Base-by-base conservation (phyloP, 1,140 invertebrate species). In the Teleogryllus occipitalis region DNA sequence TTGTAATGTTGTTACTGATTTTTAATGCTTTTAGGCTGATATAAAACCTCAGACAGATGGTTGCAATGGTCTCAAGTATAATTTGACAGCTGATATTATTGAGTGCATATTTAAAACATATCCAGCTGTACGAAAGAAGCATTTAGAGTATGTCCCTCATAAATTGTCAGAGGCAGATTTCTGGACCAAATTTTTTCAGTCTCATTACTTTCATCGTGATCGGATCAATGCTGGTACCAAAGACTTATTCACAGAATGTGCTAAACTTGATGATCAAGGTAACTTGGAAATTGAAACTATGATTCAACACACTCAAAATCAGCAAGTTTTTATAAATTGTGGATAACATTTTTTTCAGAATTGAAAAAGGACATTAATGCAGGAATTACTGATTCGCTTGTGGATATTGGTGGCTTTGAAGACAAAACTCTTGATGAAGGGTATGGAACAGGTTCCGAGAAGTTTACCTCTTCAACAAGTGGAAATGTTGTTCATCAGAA, bases 161-260 rank as follows among this genome's bases (percentile, higher is more conserved):
- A 96, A 97, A 89, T 92, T 99, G 91, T 92, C 93, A 0, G 98
- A 99, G 87, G 90, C 94, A 4, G 97, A 99, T 84, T 99, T 99
- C 89, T 99, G 98, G 98, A 98, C 96, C 14, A 96, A 98, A 83
- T 99, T 99, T 87, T 99, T 99, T 88, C 98, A 99, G 85, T 99
- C 97, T 22, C 98, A 99, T 89, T 99, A 99, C 89, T 99, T 99
- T 91, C 97, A 99, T 89, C 91, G 97, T 81, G 98, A 99, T 88
- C 91, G 97, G 78, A 94, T 96, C 47, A 92, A 93, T 82, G 90
- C 94, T 54, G 93, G 94, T 81, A 95, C 92, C 86, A 97, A 96
- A 87, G 96, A 99, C 87, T 88, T 99, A 74, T 99, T 99, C 86
- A 94, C 95, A 46, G 97, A 99, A 87, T 99, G 97, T 90, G 96